These are phyloP conservation scores for Tetramorium alpestre DNA, from an alignment of 1,140 invertebrate species.

Conservation along the genomic window DNA sequence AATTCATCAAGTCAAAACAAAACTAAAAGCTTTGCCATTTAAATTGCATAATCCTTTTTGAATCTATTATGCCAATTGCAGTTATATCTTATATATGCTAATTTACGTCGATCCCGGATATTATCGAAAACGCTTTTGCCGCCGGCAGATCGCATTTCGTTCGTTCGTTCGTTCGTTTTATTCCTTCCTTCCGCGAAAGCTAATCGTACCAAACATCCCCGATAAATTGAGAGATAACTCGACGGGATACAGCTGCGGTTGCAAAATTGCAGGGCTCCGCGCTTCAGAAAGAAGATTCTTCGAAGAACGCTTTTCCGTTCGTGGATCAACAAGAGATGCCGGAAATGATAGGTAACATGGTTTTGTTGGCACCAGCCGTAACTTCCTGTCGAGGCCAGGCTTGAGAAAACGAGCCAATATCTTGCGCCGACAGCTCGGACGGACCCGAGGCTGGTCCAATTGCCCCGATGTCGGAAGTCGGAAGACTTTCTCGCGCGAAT, in stretches of 20 bases:
- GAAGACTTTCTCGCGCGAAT: constrained; percentile 52
- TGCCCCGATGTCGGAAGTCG: constrained; percentile 65
- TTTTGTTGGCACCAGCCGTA: constrained; percentile 67
- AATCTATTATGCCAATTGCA: neutral
- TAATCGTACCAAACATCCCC: neutral
- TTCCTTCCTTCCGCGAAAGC: neutral
- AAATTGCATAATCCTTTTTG: constrained; percentile 26
- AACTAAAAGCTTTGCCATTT: constrained; percentile 40
- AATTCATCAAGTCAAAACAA: constrained; percentile 35
- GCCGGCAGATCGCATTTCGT: neutral
- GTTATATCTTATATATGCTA: constrained; percentile 15
- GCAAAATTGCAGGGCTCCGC: neutral
- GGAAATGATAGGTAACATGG: constrained; percentile 61
- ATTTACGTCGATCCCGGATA: neutral
- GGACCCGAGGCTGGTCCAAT: constrained; percentile 49
- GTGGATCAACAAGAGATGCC: constrained; percentile 40
- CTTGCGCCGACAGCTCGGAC: constrained; percentile 69
- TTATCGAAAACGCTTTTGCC: constrained; percentile 5
- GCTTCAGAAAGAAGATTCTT: neutral
- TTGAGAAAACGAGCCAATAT: constrained; percentile 67
- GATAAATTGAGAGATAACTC: neutral
- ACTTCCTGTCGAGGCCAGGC: constrained; percentile 74
- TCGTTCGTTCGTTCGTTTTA: neutral
- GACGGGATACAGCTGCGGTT: neutral
- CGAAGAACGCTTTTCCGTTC: neutral